Evolutionary conservation across 53 echinoderm and acorn worm genomes (phyloP).

Genomic region (Crossaster papposus): DNA sequence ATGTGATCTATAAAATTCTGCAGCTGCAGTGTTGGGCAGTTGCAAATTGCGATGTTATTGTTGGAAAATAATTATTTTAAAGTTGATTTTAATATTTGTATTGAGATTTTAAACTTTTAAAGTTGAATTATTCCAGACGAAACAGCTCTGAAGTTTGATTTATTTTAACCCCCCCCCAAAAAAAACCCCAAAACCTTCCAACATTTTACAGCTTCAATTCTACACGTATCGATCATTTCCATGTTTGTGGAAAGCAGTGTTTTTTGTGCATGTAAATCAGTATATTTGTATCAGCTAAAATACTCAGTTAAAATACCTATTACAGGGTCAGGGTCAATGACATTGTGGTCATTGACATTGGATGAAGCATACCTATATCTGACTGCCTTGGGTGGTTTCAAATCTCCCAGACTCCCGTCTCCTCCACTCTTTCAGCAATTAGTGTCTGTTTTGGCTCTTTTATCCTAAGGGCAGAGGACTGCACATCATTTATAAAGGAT

Average conservation of each 20-base stretch:
- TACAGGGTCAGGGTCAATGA: slow-evolving; percentile 34
- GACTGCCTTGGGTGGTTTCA: background rate
- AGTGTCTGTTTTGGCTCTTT: slow-evolving; percentile 30
- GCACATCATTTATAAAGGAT: background rate
- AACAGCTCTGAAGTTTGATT: too few relatives aligned
- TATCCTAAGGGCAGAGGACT: slow-evolving; percentile 24
- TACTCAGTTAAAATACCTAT: too few relatives aligned
- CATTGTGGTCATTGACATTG: slow-evolving; percentile 38
- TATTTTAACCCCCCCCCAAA: too few relatives aligned
- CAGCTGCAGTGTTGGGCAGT: too few relatives aligned
- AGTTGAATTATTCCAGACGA: too few relatives aligned
- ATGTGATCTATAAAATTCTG: too few relatives aligned
- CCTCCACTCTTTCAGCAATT: slow-evolving; percentile 50
- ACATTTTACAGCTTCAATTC: background rate
- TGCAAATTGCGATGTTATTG: too few relatives aligned
- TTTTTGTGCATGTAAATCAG: slow-evolving; percentile 4
- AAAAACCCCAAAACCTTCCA: too few relatives aligned
- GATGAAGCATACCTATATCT: background rate
- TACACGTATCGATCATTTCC: background rate
- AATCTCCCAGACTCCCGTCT: slow-evolving; percentile 34
- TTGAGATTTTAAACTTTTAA: too few relatives aligned
- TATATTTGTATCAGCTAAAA: too few relatives aligned
- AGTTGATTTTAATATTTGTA: too few relatives aligned
- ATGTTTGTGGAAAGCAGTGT: background rate
- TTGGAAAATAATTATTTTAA: too few relatives aligned